Base-by-base conservation (phyloP, 2,797 vertebrate genomes). In the Psittacula echo region DNA sequence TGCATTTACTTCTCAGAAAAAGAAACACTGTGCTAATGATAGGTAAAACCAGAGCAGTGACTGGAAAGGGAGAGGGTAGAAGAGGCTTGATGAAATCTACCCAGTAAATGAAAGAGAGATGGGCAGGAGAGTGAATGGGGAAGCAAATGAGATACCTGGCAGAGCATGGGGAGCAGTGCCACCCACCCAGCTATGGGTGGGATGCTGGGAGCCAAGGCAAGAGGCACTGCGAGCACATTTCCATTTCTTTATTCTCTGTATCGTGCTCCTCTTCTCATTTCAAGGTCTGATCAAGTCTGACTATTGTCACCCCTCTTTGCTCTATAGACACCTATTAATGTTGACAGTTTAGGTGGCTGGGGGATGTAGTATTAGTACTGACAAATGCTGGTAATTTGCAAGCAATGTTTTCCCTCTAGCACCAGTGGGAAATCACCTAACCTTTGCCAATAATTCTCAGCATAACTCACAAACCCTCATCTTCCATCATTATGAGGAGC, bases 311-410 rank as follows among this genome's bases (percentile, higher is more conserved):
- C 93, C 66, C 67, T 68, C 83, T 95, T 96, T 77, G 56, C 82
- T 92, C 90, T 72, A 89, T 79, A 77, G 94, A 85, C 92, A 75
- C 91, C 94, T 95, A 96, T 96, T 97, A 90, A 94, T 95, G 96
- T 78, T 96, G 95, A 94, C 95, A 96, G 89, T 94, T 83, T 60
- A 50, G 93, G 93, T 95, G 94, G 92, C 89, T 92, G 91, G 95
- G 95, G 95, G 90, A 92, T 92, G 94, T 80, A 94, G 81, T 90
- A 94, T 95, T 97, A 97, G 94, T 95, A 47, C 95, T 97, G 95
- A 97, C 96, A 96, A 97, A 96, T 96, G 93, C 94, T 70, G 94
- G 94, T 96, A 97, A 97, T 97, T 97, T 97, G 96, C 92, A 94
- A 95, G 95, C 93, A 84, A 87, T 94, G 91, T 93, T 85, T 97